Base-by-base conservation (phyloP, 2,797 vertebrate species). In the Taenioides sp. region DNA sequence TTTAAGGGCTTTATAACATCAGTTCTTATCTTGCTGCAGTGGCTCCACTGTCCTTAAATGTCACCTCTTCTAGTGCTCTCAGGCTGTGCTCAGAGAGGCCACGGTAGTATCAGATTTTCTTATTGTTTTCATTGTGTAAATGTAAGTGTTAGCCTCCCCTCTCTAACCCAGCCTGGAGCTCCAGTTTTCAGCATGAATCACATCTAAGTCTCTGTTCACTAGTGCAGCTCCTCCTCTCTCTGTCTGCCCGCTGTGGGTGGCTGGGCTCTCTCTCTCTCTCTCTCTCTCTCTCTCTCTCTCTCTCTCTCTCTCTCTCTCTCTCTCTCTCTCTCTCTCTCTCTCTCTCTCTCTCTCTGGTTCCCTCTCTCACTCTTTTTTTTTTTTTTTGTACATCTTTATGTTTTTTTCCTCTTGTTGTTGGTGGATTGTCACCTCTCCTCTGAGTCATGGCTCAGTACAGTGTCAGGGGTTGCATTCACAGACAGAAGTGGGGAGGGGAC, bases 381-480 rank as follows among this genome's bases (percentile, higher is more conserved):
- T 34, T 34, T 18, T 34, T 18, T 37, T 37, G 34, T 5, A 12
- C 17, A 20, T 5, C 4, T 37, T n/a, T 62, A 11, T 37, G 43
- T 16, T 27, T 65, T 62, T 18, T 64, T 40, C 49, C 65, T 60
- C 22, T 43, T 75, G 28, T 55, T 28, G 40, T 23, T 25, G 16
- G 75, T 74, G 25, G 54, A 68, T 64, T 68, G 76, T 70, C 69
- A 27, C 69, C 70, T 49, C 63, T 69, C 22, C 65, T 77, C 67
- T 77, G 82, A 84, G 78, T 84, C 80, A 77, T 70, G 72, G 69
- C 73, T 79, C 73, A 65, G 72, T 69, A 67, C 55, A 50, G 59
- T 73, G 75, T 67, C 25, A 40, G 57, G 68, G 67, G 71, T 83
- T 80, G 47, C 3, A 20, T 25, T 16, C 27, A 12, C 57, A 59